Percentiles rank a stretch among this genome's conserved stretches.
Evolutionary conservation across 2,113 vertebrate genomes (phyloP).

Genomic region (Sprattus sprattus): DNA sequence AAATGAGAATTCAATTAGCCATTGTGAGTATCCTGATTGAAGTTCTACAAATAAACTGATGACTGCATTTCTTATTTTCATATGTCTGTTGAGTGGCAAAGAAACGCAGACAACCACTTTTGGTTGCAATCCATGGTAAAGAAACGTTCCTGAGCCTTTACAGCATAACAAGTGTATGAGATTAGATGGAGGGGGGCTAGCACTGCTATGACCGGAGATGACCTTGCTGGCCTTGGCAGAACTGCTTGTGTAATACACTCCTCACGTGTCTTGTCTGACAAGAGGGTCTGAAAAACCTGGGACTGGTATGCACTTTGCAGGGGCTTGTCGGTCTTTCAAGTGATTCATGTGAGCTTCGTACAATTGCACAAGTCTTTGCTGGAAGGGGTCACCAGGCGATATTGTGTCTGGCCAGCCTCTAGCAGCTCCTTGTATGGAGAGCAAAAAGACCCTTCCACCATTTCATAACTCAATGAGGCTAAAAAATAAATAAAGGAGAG

Average conservation of each 20-base stretch:
- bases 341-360: background rate
- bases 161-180: background rate
- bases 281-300: background rate
- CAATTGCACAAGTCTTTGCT: background rate
- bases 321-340: background rate
- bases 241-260: background rate
- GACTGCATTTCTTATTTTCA: background rate
- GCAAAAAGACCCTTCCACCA: background rate
- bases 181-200: background rate
- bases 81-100: background rate
- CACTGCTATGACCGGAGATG: background rate
- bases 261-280: background rate
- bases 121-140: background rate
- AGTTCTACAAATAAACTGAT: background rate
- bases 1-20: background rate
- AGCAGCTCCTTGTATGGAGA: constrained; percentile 11
- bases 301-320: background rate
- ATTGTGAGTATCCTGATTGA: background rate
- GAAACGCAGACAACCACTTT: background rate
- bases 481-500: background rate
- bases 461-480: background rate
- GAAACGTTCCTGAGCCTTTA: background rate
- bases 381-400: background rate
- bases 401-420: background rate
- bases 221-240: background rate